Evolutionary conservation across 2,113 vertebrate species (phyloP).

Genomic region (Larimichthys polyactis): DNA sequence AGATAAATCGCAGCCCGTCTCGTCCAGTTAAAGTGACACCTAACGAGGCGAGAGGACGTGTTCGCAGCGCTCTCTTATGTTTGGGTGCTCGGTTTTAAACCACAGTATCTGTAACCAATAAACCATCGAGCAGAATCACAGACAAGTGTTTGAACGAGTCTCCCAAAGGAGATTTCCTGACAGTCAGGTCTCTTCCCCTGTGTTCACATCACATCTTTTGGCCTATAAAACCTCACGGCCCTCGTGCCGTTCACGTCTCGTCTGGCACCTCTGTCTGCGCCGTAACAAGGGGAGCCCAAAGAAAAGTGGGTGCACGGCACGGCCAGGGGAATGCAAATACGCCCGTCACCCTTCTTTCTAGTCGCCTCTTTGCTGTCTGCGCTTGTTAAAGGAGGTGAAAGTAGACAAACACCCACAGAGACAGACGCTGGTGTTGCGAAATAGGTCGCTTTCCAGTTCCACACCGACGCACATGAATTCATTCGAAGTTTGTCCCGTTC

Average conservation of each 20-base stretch:
- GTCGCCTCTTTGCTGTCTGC: slow-evolving; percentile 42
- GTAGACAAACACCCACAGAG: slow-evolving; percentile 78
- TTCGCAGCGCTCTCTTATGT: neutral
- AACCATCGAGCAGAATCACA: neutral
- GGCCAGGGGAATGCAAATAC: slow-evolving; percentile 37
- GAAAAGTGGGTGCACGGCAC: slow-evolving; percentile 37
- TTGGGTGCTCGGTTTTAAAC: neutral
- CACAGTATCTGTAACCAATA: neutral
- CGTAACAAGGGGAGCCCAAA: slow-evolving; percentile 13
- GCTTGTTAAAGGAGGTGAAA: slow-evolving; percentile 79
- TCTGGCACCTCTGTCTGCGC: slow-evolving; percentile 24
- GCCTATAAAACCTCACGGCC: neutral
- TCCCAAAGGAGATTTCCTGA: slow-evolving; percentile 11
- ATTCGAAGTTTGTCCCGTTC: slow-evolving; percentile 27
- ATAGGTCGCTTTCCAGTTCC: slow-evolving; percentile 61
- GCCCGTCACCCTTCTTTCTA: slow-evolving; percentile 11
- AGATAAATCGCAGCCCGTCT: slow-evolving; percentile 12
- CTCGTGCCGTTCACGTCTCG: neutral
- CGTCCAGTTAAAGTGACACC: slow-evolving; percentile 49
- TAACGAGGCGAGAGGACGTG: slow-evolving; percentile 20
- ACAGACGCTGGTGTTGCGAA: slow-evolving; percentile 62
- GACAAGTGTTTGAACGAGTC: neutral
- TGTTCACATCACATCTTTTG: neutral
- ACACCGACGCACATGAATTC: slow-evolving; percentile 43
- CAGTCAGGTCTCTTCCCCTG: neutral